Evolutionary conservation across 2,113 vertebrate species (phyloP), one percentile per base, ranked within the genome.

Genomic region (Gopherus flavomarginatus): DNA sequence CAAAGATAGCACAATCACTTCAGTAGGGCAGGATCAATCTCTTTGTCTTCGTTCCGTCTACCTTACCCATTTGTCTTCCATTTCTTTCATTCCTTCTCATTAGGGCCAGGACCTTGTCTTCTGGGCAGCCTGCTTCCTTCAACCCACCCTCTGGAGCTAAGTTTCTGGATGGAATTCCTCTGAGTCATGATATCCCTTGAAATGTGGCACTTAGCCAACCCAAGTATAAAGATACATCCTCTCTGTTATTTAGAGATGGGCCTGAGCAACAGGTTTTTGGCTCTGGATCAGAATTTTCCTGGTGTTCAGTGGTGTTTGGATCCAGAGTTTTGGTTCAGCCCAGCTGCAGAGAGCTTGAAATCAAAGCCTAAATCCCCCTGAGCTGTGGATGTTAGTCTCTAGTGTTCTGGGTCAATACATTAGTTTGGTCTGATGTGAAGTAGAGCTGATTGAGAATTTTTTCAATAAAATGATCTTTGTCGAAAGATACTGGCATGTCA

Each of bases 201-300:
- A 24, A 62, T 0, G 0, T 5, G 19, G 85, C 53, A 78, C 85
- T 1, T 1, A 52, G 81, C 56, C 83, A 75, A 59, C 83, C 49
- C 77, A 21, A 21, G 17, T 65, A 14, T 50, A 21, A 24, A 17
- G 11, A 27, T 72, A 1, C 54, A n/a, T 31, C n/a, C n/a, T 90
- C 59, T 77, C 47, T 75, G 57, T 59, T 75, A 11, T 75, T 38
- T 21, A 38, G n/a, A 75, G n/a, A 42, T 75, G 78, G 56, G 17
- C 79, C 9, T 86, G 54, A 54, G 62, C n/a, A n/a, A 75, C 69
- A 42, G n/a, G 14, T 14, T 62, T 62, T 62, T 62, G 59, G 59
- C 35, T 62, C 14, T 62, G 29, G 21, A 24, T 75, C 38, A n/a
- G 38, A 75, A 75, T 42, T 89, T 90, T 92, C 65, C 35, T 14